A percentile compares a stretch with the other conserved stretches of the same genome.
Conservation (phyloP, 1,140 invertebrate genomes). For the Cylas formicarius region DNA sequence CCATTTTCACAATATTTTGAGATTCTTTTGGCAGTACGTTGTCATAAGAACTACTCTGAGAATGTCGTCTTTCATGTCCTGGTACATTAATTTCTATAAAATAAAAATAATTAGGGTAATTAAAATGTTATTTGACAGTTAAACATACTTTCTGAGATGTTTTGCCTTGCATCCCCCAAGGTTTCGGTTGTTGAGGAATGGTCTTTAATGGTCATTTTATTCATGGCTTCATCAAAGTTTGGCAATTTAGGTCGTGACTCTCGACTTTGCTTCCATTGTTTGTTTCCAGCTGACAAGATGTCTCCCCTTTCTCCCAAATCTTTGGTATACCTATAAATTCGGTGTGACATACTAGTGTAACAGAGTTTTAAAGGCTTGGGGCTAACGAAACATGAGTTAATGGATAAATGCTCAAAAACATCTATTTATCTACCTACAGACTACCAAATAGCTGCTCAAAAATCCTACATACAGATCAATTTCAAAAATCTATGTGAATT, state of each 20-base stretch:
- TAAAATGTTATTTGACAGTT: background rate
- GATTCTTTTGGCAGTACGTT: conserved; percentile 23
- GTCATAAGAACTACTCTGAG: conserved; percentile 32
- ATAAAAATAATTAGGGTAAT: background rate
- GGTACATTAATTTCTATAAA: conserved; percentile 6
- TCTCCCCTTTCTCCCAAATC: conserved; percentile 57
- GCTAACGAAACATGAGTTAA: too few species aligned
- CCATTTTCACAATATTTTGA: conserved; percentile 8
- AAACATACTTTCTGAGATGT: conserved; percentile 18
- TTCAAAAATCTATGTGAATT: too few species aligned
- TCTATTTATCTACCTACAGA: too few species aligned
- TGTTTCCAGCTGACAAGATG: conserved; percentile 39
- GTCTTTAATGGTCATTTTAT: conserved; percentile 39
- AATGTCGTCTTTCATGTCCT: conserved; percentile 18
- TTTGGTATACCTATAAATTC: conserved; percentile 52
- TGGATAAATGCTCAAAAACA: too few species aligned
- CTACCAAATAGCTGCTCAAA: too few species aligned
- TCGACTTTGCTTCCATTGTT: conserved; percentile 35
- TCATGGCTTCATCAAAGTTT: conserved; percentile 47
- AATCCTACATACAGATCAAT: too few species aligned
- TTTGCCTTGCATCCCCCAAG: conserved; percentile 46
- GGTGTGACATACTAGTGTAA: too few species aligned
- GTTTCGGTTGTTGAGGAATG: conserved; percentile 51
- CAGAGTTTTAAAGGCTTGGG: too few species aligned
- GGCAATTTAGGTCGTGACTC: conserved; percentile 44